These are phyloP conservation scores for Pluvianellus socialis DNA, from an alignment of 2,113 vertebrate genomes.

Conservation along the genomic window DNA sequence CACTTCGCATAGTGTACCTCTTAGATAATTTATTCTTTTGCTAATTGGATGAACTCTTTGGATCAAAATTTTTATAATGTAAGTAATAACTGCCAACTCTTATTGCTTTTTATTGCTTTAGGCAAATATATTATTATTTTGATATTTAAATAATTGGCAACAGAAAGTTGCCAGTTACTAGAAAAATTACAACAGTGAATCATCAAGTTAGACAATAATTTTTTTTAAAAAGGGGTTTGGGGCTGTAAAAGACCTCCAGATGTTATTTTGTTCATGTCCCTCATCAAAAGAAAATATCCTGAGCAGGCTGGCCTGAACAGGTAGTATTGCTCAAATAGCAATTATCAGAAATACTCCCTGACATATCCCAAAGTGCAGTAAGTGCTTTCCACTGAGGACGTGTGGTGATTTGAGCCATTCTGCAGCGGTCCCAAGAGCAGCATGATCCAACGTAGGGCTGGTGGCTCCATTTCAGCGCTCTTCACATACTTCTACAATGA, in stretches of 20 bases:
- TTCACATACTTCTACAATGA: background rate
- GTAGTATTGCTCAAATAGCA: background rate
- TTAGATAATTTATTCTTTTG: background rate
- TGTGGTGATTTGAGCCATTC: background rate
- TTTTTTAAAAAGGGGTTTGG: background rate
- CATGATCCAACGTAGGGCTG: background rate
- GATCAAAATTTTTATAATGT: background rate
- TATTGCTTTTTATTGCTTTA: conserved; percentile 5
- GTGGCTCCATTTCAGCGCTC: background rate
- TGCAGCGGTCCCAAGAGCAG: background rate
- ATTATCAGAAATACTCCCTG: background rate
- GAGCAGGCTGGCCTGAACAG: background rate
- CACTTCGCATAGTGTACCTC: background rate
- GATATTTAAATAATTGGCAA: conserved; percentile 40
- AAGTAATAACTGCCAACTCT: background rate
- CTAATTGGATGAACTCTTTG: conserved; percentile 14
- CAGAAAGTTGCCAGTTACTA: conserved; percentile 24
- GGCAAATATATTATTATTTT: background rate
- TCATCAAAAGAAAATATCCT: background rate
- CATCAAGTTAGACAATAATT: background rate
- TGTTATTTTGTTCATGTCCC: background rate
- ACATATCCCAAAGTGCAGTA: background rate
- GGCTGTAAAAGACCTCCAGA: background rate
- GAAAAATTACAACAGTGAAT: background rate
- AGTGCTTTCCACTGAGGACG: background rate